These are phyloP conservation scores for Nematopogon swammerdamellus DNA, from an alignment of 2,888 invertebrate species.

Conservation along the genomic window DNA sequence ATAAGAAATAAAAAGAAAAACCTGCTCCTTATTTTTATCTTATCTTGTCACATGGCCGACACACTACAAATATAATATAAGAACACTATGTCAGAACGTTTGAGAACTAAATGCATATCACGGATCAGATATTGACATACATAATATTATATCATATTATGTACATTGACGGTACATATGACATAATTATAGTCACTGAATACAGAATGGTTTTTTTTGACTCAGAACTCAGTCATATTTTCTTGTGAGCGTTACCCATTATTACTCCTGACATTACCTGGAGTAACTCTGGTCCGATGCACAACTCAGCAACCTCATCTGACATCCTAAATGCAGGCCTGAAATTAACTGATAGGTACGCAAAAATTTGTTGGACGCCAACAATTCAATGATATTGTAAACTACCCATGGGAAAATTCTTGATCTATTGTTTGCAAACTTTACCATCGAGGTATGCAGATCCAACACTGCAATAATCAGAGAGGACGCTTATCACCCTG, in stretches of 20 bases:
- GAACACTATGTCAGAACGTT: background rate
- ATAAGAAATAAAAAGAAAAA: too few relatives aligned
- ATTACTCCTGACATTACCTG: background rate
- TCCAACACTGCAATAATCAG: background rate
- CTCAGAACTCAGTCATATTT: background rate
- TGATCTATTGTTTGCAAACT: background rate
- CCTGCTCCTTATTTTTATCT: too few relatives aligned
- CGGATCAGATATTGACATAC: background rate
- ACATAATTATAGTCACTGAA: background rate
- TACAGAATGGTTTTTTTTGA: background rate
- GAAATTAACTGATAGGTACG: background rate
- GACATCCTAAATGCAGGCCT: background rate
- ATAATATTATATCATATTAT: too few relatives aligned
- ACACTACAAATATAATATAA: background rate
- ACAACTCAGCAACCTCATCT: background rate
- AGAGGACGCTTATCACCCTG: background rate
- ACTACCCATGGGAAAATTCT: background rate
- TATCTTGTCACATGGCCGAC: too few relatives aligned
- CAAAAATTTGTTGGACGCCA: background rate
- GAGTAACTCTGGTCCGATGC: background rate
- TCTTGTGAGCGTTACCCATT: background rate
- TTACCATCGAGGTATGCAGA: background rate
- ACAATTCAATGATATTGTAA: background rate
- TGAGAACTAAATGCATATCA: background rate
- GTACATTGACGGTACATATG: too few relatives aligned